Base-by-base conservation (phyloP, 37 sponge, comb jelly and placozoan species). In the Cladorhizidae sp. region DNA sequence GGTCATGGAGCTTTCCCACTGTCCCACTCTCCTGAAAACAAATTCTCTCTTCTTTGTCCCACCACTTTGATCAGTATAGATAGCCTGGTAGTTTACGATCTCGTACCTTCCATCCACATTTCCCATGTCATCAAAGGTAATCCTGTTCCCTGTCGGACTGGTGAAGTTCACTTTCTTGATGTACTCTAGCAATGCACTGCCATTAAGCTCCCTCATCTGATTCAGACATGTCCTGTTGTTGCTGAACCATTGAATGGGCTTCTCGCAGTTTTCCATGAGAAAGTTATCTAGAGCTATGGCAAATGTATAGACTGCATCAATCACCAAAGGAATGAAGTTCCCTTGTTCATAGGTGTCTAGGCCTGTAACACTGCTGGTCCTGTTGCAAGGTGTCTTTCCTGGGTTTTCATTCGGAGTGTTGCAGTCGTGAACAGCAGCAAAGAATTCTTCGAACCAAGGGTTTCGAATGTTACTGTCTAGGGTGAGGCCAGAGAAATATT, bases 281-380 rank as follows among this genome's bases (percentile, higher is more conserved):
- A 94, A 86, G 50, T 59, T 80, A 23, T 91, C 72, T 1, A 95
- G 70, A 28, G 98, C 95, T 55, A 74, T 40, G 7, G 95, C 98
- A 69, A 70, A 72, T 1, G 88, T 82, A 67, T 89, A 83, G 0
- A 95, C 93, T 65, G 98, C 95, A 82, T 97, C 97, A 25, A 94
- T 85, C 7, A 86, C 90, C 40, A 92, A 78, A 0, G 95, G 89
- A 17, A 92, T 69, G 18, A 87, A 84, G 31, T 64, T 80, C 23
- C 87, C 88, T 45, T 94, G 90, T 12, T 51, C 35, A 70, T 87
- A 93, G 0, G 38, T 45, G 25, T 75, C 21, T 1, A 41, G 20
- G n/a, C 74, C 41, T 26, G 91, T 91, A 1, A 91, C 61, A 35
- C 65, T 70, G 0, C 6, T 22, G 25, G 25, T 77, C 22, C 28